Evolutionary conservation across 2,113 vertebrate species (phyloP).

Genomic region (Bubo bubo): DNA sequence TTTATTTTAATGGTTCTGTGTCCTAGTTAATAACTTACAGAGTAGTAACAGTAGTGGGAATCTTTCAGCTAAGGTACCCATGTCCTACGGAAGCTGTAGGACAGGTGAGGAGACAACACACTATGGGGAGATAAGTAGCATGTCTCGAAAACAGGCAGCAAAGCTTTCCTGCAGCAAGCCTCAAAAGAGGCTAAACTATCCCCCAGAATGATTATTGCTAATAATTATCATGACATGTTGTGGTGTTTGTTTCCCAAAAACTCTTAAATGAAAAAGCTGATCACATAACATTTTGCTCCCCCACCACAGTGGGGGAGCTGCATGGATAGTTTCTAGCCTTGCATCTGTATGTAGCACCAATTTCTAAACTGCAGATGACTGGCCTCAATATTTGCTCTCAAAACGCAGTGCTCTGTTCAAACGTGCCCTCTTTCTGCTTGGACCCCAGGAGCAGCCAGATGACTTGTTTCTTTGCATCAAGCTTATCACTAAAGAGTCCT

Average conservation of each 20-base stretch:
- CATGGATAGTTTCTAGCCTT: neutral
- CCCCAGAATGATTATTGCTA: neutral
- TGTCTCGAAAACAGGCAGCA: neutral
- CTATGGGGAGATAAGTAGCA: neutral
- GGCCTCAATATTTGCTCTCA: neutral
- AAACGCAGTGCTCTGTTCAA: rapidly evolving
- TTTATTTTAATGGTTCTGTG: neutral
- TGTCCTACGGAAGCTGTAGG: neutral
- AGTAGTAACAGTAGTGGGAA: neutral
- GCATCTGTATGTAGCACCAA: rapidly evolving
- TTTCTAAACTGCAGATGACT: neutral
- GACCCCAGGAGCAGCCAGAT: neutral
- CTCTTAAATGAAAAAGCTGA: neutral
- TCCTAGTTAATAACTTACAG: neutral
- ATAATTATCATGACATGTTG: rapidly evolving
- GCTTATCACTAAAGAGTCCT: neutral
- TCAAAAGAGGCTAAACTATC: neutral
- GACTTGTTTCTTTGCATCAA: neutral
- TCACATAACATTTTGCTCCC: neutral
- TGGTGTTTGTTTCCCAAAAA: neutral
- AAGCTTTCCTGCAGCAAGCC: neutral
- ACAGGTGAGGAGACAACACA: neutral
- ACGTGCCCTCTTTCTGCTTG: neutral
- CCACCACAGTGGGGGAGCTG: neutral
- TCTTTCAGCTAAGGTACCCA: neutral